Base-by-base conservation (phyloP, 1,140 invertebrate species). In the Coenobita brevimanus region DNA sequence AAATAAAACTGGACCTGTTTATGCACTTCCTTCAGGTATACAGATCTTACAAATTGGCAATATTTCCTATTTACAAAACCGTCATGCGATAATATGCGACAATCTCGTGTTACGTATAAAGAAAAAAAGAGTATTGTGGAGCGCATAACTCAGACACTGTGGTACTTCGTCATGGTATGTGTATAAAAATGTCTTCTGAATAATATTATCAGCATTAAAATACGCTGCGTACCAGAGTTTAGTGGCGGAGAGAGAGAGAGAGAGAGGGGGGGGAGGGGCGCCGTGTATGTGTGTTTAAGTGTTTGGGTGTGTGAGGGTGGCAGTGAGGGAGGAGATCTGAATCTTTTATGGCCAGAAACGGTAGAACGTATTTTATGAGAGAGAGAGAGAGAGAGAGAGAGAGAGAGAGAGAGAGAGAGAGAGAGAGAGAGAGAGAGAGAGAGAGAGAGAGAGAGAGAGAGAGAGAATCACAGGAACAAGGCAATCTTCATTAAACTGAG, bases 311-410 rank as follows among this genome's bases (percentile, higher is more conserved):
- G 3, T 27, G 67, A 30, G 13, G n/a, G 3, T 69, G 33, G 33
- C 15, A 30, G 15, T 69, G 67, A n/a, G n/a, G 1, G 27, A 62
- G 27, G 27, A 62, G 4, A 62, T n/a, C 21, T 1, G 1, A 17
- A n/a, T 62, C 1, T 62, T 24, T 62, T 24, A 17, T 4, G 21
- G 2, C 27, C 27, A n/a, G 17, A 62, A 24, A 1, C 1, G 21
- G 73, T 43, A n/a, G 50, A 43, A 76, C 36, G 24, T 36, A 76
- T 36, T 43, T 36, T 43, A n/a, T 43, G 73, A 76, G 73, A 76
- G 73, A 46, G 73, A 75, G 71, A 75, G 71, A 75, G 71, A 75
- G 71, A 75, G 71, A 75, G 71, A 75, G 71, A 75, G 71, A 75
- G 71, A 75, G 71, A 75, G 71, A 75, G 71, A 75, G 73, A 46